Evolutionary conservation across 2,113 vertebrate genomes (phyloP).

Genomic region (Rhagologus leucostigma): DNA sequence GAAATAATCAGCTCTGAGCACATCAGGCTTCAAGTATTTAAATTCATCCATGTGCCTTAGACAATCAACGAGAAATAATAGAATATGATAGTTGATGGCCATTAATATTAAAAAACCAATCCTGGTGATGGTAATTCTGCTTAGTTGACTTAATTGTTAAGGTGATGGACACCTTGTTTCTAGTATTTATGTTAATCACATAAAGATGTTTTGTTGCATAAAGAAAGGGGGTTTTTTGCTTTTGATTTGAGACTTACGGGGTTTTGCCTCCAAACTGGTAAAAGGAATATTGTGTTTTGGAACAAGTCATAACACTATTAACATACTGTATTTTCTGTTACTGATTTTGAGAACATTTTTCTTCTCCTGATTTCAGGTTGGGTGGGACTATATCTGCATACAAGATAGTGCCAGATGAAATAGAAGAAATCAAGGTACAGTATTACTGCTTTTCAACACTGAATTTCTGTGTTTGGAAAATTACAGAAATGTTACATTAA

Average conservation of each 20-base stretch:
- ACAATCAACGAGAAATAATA: background rate
- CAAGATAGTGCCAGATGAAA: conserved; percentile 98
- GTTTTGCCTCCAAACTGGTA: background rate
- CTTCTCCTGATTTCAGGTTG: conserved; percentile 83
- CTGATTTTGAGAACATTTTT: conserved; percentile 66
- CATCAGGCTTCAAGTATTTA: background rate
- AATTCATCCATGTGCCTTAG: background rate
- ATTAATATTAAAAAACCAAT: background rate
- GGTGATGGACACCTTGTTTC: background rate
- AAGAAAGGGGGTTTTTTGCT: accelerated
- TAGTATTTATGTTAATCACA: background rate
- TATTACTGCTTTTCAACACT: conserved; percentile 56
- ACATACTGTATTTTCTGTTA: background rate
- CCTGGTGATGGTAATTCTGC: background rate
- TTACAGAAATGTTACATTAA: background rate
- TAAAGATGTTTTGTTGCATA: background rate
- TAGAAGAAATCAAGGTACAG: conserved; percentile 98
- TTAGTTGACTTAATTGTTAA: background rate
- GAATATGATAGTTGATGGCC: background rate
- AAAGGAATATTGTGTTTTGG: background rate
- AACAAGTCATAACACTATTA: background rate
- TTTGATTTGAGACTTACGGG: background rate
- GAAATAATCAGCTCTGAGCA: background rate
- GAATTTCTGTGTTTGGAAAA: background rate
- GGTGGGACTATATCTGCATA: conserved; percentile 96